Conservation (phyloP, 2,797 vertebrate species). For the Pitangus sulphuratus region DNA sequence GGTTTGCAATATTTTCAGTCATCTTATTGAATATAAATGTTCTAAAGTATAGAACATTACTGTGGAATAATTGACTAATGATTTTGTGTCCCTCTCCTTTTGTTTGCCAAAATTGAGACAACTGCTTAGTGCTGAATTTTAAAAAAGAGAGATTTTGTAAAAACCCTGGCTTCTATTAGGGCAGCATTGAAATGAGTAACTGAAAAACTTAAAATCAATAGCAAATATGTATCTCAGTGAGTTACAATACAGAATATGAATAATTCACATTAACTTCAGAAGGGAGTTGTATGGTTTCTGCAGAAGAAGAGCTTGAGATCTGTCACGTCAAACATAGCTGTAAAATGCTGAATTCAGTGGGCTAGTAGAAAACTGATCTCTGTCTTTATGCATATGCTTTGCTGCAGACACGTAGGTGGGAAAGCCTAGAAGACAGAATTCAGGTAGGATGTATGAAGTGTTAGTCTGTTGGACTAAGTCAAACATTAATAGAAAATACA, state of each 20-base stretch:
- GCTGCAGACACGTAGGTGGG: constrained; percentile 56
- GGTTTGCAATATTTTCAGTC: background rate
- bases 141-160: background rate
- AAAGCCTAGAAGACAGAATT: constrained; percentile 66
- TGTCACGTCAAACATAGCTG: background rate
- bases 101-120: background rate
- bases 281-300: constrained; percentile 6
- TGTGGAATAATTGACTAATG: background rate
- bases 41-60: background rate
- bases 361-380: constrained; percentile 50
- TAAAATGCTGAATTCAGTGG: constrained; percentile 57
- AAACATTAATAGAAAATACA: constrained; percentile 67
- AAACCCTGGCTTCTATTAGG: background rate
- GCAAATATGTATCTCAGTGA: background rate
- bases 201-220: background rate
- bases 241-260: background rate
- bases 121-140: background rate
- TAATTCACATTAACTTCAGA: constrained; percentile 5
- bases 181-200: background rate
- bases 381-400: constrained; percentile 53
- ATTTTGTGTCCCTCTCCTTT: background rate
- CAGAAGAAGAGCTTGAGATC: background rate
- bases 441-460: constrained; percentile 64
- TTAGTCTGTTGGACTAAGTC: constrained; percentile 62
- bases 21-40: background rate